phyloP scores from a whole-genome alignment of 2,888 invertebrate genomes.

The Neoitamus cyanurus region DNA sequence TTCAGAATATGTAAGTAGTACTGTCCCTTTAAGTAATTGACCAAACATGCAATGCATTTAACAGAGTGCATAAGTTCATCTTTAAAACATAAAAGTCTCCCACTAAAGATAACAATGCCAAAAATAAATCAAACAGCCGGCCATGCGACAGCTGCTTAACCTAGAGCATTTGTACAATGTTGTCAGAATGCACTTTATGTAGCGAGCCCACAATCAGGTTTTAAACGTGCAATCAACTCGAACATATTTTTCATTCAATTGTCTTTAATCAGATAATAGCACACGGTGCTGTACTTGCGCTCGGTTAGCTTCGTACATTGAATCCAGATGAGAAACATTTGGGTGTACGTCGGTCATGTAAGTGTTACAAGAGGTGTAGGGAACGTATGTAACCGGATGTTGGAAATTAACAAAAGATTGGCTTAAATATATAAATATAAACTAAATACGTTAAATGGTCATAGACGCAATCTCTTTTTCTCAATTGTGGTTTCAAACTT shows the following conservation, averaged over 20 bases:
- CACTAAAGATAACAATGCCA: neutral
- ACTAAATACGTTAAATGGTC: neutral
- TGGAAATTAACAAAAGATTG: constrained; percentile 21
- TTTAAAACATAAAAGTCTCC: neutral
- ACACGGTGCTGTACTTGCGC: neutral
- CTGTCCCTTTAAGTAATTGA: neutral
- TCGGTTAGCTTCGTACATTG: neutral
- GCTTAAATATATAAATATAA: neutral
- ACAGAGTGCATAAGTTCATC: neutral
- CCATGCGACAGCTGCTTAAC: neutral
- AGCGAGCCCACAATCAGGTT: neutral
- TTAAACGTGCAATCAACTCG: constrained; percentile 23
- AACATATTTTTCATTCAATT: constrained; percentile 42
- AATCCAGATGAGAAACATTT: constrained; percentile 1
- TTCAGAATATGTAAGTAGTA: neutral
- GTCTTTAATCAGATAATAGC: constrained; percentile 45
- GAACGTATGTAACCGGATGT: constrained; percentile 25
- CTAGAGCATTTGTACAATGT: neutral
- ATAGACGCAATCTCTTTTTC: constrained; percentile 1
- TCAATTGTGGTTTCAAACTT: neutral
- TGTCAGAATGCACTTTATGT: constrained; percentile 5
- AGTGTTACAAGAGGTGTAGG: neutral
- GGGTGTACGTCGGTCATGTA: neutral
- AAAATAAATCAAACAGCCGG: neutral
- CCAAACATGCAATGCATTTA: neutral